phyloP scores from a whole-genome alignment of 2,888 invertebrate genomes.

The Allophyes oxyacanthae region DNA sequence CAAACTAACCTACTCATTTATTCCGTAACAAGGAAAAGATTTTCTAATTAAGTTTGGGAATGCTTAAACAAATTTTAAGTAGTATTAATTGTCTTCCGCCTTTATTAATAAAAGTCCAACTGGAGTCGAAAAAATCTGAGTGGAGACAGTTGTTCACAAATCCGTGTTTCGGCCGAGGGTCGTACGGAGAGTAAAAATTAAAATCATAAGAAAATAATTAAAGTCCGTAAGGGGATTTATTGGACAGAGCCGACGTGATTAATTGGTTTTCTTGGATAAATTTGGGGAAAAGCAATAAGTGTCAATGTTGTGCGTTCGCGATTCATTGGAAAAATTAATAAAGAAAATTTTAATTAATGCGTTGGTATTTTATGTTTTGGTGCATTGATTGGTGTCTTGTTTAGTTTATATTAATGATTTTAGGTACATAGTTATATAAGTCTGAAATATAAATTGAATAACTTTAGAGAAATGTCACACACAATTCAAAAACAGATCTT shows the following conservation, averaged over 20 bases:
- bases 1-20: conserved; percentile 34
- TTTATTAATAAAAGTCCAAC: conserved; percentile 87
- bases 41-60: conserved; percentile 81
- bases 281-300: conserved; percentile 85
- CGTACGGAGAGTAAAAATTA: conserved; percentile 78
- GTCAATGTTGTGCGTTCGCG: conserved; percentile 83
- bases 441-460: neutral
- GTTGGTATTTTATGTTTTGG: conserved; percentile 39
- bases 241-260: conserved; percentile 87
- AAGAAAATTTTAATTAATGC: conserved; percentile 76
- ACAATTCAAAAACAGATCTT: no score
- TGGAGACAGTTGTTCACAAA: conserved; percentile 77
- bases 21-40: conserved; percentile 60
- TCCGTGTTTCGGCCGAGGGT: conserved; percentile 66
- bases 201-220: conserved; percentile 90
- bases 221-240: conserved; percentile 88
- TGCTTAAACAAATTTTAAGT: conserved; percentile 88
- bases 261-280: conserved; percentile 85
- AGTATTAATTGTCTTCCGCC: conserved; percentile 88
- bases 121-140: conserved; percentile 75
- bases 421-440: no score
- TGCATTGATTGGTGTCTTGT: neutral
- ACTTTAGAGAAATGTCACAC: no score
- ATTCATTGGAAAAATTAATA: conserved; percentile 80
- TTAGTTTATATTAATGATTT: neutral